These are phyloP conservation scores for Nanger granti DNA, from an alignment of 2,113 vertebrate genomes.

Conservation along the genomic window DNA sequence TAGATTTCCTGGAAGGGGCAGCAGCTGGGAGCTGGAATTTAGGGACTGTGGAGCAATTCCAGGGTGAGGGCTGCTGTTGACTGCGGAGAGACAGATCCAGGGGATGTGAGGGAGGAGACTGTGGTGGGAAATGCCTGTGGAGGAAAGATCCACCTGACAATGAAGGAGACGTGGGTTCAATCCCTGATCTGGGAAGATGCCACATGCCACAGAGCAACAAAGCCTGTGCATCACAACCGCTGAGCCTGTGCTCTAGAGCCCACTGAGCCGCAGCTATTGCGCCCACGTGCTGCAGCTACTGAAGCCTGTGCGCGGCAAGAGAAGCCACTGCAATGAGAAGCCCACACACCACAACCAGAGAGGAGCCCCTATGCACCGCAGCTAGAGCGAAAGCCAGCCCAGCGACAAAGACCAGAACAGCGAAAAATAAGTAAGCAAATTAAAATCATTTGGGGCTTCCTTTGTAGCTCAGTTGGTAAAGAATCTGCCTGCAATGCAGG, in stretches of 20 bases:
- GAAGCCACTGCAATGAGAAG: neutral
- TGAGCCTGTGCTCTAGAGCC: neutral
- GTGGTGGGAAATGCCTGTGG: neutral
- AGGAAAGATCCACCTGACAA: neutral
- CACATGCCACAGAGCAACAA: neutral
- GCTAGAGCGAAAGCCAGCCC: neutral
- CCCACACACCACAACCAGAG: accelerated
- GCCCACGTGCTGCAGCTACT: neutral
- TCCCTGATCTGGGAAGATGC: neutral
- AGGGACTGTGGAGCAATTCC: neutral
- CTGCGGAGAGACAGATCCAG: accelerated
- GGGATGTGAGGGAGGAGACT: neutral
- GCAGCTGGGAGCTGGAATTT: neutral
- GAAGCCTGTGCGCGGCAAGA: neutral
- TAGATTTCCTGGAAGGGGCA: neutral
- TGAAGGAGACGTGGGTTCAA: neutral
- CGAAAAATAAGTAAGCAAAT: neutral
- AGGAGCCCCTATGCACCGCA: neutral
- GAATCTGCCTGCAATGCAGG: neutral
- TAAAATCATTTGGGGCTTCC: neutral
- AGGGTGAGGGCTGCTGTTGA: neutral
- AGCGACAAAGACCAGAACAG: neutral
- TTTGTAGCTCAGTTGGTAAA: neutral
- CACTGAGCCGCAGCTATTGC: accelerated
- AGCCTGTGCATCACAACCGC: neutral